Evolutionary conservation across 2,113 vertebrate genomes (phyloP), one percentile per base, ranked within the genome.

Genomic region (Talpa occidentalis): DNA sequence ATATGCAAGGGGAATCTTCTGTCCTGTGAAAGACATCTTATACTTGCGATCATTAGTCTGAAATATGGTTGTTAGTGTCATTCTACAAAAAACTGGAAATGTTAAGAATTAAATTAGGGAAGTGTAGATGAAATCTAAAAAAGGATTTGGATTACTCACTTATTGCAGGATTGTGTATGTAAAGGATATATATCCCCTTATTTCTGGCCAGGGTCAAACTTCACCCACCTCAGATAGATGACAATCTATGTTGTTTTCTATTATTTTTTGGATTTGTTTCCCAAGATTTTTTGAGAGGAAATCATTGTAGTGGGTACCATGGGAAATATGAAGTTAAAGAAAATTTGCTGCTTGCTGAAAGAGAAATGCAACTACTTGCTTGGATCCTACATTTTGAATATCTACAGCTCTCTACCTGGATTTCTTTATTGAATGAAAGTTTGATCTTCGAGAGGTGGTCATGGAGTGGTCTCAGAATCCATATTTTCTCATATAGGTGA

Each of bases 381-480:
- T 67, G 19, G 26, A 79, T 21, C 30, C 35, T 95, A 90, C 10
- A 72, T 80, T 88, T 92, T 81, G 14, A 92, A 95, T 80, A 77
- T 1, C 28, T 42, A 15, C 11, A 10, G 4, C 54, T 54, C 9
- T 74, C 3, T 56, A 66, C 8, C 59, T 80, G 26, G 47, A 73
- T 82, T 77, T 85, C 67, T 85, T 86, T n/a, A 35, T 42, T 82
- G 76, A 83, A 85, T 77, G 47, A 21, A 80, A 30, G 17, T 89
- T 74, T 82, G 44, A 77, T 14, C 9, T 90, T 90, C 10, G n/a
- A 88, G 60, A 84, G 11, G 67, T 24, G 52, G 21, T 73, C 28
- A 11, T 19, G 11, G 54, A 83, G 12, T 37, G 8, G 28, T 74
- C 21, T 84, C 49, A 85, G 26, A 66, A 42, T 78, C 40, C 49